phyloP scores from a whole-genome alignment of 2,888 invertebrate genomes.

The Nowickia ferox region DNA sequence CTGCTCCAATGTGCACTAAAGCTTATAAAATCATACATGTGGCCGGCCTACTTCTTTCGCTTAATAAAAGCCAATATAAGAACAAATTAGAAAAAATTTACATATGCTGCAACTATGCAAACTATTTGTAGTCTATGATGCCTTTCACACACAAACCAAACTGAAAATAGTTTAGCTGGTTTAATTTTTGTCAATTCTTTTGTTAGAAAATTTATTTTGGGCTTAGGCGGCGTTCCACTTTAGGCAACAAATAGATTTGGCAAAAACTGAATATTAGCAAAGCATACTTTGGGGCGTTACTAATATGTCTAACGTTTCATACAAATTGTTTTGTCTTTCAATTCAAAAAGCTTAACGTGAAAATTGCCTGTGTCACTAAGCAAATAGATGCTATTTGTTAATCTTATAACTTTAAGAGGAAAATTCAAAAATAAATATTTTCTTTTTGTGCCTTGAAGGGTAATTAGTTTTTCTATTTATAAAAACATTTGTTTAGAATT shows the following conservation, averaged over 20 bases:
- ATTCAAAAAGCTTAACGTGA: not conserved
- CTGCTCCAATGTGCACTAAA: no score
- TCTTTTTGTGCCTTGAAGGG: not conserved
- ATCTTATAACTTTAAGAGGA: not conserved
- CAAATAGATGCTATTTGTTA: not conserved
- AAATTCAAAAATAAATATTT: not conserved
- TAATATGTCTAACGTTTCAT: not conserved
- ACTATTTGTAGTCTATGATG: no score
- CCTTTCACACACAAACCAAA: no score
- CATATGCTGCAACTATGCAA: no score
- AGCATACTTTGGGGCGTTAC: not conserved
- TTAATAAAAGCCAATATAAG: no score
- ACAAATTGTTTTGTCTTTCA: not conserved
- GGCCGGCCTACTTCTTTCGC: no score
- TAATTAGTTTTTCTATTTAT: slow-evolving; percentile 4
- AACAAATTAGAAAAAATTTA: no score
- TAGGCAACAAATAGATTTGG: not conserved
- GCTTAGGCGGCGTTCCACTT: not conserved
- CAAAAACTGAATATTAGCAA: not conserved
- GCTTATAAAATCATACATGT: no score
- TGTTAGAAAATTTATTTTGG: not conserved
- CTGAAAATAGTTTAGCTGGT: no score
- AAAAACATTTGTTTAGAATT: slow-evolving; percentile 12
- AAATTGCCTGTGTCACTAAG: not conserved
- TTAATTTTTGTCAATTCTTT: not conserved